phyloP scores from a whole-genome alignment of 2,113 vertebrate species.

The Haliaeetus leucogaster region DNA sequence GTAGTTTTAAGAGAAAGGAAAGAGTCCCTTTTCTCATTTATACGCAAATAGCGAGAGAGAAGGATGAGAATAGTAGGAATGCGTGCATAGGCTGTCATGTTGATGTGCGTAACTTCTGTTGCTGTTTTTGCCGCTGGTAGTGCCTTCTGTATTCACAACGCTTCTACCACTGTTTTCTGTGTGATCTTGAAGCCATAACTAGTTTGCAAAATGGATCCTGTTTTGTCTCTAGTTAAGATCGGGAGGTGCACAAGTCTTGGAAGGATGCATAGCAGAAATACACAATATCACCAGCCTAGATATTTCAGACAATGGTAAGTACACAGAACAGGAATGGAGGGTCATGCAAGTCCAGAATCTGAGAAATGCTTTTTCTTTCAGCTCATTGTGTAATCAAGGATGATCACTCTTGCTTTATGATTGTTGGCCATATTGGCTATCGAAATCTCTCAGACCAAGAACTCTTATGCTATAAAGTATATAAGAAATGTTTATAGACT shows the following conservation, averaged over 20 bases:
- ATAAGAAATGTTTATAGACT: neutral
- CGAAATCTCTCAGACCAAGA: neutral
- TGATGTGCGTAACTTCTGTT: neutral
- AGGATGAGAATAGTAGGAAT: neutral
- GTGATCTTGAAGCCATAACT: conserved; percentile 30
- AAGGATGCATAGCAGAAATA: conserved; percentile 96
- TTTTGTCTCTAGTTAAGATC: conserved; percentile 86
- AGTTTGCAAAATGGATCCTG: conserved; percentile 50
- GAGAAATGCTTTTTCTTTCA: neutral
- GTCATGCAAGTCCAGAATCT: neutral
- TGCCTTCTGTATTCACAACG: conserved; percentile 9
- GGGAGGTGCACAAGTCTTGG: conserved; percentile 93
- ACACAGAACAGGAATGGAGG: neutral
- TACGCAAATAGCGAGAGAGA: neutral
- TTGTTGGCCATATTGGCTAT: neutral
- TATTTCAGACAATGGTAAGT: conserved; percentile 96
- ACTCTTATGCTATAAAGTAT: neutral
- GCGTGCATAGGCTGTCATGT: neutral
- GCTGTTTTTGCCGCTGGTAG: neutral
- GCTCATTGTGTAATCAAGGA: neutral
- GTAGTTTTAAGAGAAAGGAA: neutral
- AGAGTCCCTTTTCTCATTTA: neutral
- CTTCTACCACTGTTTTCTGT: conserved; percentile 18
- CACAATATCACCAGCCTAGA: conserved; percentile 95
- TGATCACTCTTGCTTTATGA: neutral